Conservation (phyloP, 2,888 invertebrate genomes). For the Brenthis daphne region DNA sequence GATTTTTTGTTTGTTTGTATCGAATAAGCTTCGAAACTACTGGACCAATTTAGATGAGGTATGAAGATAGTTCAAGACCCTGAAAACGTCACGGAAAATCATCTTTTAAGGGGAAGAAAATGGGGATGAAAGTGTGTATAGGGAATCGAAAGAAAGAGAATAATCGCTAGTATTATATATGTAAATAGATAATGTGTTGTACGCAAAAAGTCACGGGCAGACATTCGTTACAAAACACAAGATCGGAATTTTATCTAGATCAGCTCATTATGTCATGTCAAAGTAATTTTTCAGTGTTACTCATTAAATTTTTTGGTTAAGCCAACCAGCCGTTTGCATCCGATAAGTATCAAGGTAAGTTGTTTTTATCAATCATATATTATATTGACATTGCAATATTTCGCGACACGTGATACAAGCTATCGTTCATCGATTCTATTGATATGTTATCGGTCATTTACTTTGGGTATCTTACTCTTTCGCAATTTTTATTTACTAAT, state of each 20-base stretch:
- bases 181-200: too few relatives aligned
- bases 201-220: background rate
- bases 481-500: too few relatives aligned
- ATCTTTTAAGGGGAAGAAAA: too few relatives aligned
- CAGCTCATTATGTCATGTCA: conserved; percentile 11
- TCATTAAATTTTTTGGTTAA: conserved; percentile 3
- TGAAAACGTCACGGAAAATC: too few relatives aligned
- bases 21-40: too few relatives aligned
- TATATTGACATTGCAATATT: conserved; percentile 43
- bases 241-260: conserved; percentile 2
- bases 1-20: too few relatives aligned
- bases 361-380: conserved; percentile 34
- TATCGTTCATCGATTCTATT: conserved; percentile 26
- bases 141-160: too few relatives aligned
- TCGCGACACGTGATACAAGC: conserved; percentile 13
- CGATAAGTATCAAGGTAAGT: conserved; percentile 25
- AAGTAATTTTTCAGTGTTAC: conserved; percentile 17
- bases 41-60: too few relatives aligned
- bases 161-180: too few relatives aligned
- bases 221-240: background rate
- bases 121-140: too few relatives aligned
- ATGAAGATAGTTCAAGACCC: too few relatives aligned
- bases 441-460: conserved; percentile 31
- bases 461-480: background rate
- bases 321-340: conserved; percentile 14